phyloP scores from a whole-genome alignment of 1,140 invertebrate genomes.

The Holotrichia oblita region DNA sequence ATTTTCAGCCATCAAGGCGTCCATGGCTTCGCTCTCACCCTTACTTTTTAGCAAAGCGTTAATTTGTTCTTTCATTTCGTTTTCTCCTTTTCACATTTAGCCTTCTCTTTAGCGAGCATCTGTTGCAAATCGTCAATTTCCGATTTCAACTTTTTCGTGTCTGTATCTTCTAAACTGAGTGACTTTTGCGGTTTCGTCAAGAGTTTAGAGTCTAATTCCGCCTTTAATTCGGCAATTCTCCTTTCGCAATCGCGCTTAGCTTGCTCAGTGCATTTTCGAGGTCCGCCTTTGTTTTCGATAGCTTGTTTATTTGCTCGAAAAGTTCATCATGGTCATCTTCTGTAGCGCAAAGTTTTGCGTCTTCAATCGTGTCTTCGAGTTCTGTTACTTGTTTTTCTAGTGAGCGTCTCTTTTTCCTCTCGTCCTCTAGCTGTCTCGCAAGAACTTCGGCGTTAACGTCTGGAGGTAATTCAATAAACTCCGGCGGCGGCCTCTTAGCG shows the following conservation, averaged over 20 bases:
- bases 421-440: conserved; percentile 8
- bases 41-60: neutral
- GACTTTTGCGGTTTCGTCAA: neutral
- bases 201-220: neutral
- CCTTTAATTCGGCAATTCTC: neutral
- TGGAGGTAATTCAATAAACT: neutral
- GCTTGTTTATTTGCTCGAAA: conserved; percentile 28
- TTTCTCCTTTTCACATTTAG: conserved; percentile 22
- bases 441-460: neutral
- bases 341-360: neutral
- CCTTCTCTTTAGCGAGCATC: neutral
- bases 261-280: conserved; percentile 44
- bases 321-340: conserved; percentile 37
- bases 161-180: neutral
- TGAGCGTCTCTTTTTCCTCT: neutral
- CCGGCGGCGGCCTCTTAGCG: neutral
- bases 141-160: neutral
- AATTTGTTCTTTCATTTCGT: conserved; percentile 8
- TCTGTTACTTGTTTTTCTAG: conserved; percentile 8
- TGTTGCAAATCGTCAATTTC: conserved; percentile 10
- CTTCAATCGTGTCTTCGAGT: conserved; percentile 24
- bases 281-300: conserved; percentile 42
- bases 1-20: conserved; percentile 43
- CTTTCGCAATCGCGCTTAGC: neutral
- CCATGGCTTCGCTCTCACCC: conserved; percentile 41